These are phyloP conservation scores for Dendrocincla tyrannina DNA, from an alignment of 2,797 vertebrate genomes.

Conservation along the genomic window DNA sequence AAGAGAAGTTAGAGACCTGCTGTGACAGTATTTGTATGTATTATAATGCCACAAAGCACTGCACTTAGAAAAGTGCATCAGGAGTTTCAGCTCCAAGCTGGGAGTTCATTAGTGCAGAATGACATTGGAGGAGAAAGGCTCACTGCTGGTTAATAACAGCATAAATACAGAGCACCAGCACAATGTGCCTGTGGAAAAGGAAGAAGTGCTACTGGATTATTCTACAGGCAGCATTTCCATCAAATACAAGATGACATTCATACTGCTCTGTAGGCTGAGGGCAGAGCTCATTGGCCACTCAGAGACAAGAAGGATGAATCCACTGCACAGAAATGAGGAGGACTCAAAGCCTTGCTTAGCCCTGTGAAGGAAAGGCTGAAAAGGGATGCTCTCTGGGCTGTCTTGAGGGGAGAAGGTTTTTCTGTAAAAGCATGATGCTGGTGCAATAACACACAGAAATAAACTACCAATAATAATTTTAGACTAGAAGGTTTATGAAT, in stretches of 20 bases:
- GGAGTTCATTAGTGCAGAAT: neutral
- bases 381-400: neutral
- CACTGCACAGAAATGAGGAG: neutral
- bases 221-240: neutral
- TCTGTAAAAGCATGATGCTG: neutral
- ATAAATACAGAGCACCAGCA: neutral
- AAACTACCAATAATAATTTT: neutral
- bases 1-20: neutral
- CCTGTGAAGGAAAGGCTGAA: neutral
- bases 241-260: neutral
- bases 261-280: neutral
- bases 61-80: neutral
- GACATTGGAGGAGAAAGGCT: neutral
- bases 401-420: neutral
- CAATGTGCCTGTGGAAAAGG: neutral
- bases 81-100: neutral
- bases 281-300: neutral
- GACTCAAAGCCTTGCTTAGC: neutral
- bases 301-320: neutral
- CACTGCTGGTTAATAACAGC: neutral
- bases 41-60: neutral
- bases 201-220: neutral
- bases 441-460: neutral
- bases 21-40: neutral
- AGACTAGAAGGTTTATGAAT: neutral